Evolutionary conservation across 2,888 invertebrate species (phyloP), one percentile per base, ranked within the genome.

Genomic region (Venusia cambrica): DNA sequence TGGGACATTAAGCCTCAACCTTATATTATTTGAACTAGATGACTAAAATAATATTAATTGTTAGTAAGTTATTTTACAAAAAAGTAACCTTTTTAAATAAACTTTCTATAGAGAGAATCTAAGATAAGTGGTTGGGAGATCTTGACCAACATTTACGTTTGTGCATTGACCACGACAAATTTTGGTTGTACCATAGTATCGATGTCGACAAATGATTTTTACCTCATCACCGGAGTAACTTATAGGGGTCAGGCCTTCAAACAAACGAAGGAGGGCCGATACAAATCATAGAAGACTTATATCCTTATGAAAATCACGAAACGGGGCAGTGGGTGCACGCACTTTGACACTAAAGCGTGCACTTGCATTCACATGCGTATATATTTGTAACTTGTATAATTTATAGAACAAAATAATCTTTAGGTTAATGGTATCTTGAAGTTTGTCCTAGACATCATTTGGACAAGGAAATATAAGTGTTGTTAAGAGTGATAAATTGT

Each of bases 191-290:
- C 1, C 1, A 27, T 5, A n/a, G n/a, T 41, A 45, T 45, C 39
- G 46, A 45, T 42, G 50, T 57, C 48, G 54, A 57, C 40, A 40
- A n/a, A 4, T 26, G 11, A 14, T 32, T 29, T 41, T 24, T 25
- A 38, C 19, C 57, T 20, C 72, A 57, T 62, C 77, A 53, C 71
- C 73, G 61, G 37, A 47, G 41, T 53, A 49, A 62, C 51, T 48
- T 69, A 85, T 85, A 83, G 79, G 85, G 87, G 87, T 76, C 67
- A 78, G 76, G 63, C 87, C 87, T 87, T 85, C 78, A 65, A 65
- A 62, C 57, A 50, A 45, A 57, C 57, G 61, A 67, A 68, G 76
- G 75, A 72, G 73, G 72, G 69, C 72, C 67, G 63, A 64, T 72
- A 75, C 80, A 83, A 83, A 83, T 79, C 75, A 79, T 75, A 74